Evolutionary conservation across 23 tunicate species (phyloP).

Genomic region (Halocynthia roretzi): DNA sequence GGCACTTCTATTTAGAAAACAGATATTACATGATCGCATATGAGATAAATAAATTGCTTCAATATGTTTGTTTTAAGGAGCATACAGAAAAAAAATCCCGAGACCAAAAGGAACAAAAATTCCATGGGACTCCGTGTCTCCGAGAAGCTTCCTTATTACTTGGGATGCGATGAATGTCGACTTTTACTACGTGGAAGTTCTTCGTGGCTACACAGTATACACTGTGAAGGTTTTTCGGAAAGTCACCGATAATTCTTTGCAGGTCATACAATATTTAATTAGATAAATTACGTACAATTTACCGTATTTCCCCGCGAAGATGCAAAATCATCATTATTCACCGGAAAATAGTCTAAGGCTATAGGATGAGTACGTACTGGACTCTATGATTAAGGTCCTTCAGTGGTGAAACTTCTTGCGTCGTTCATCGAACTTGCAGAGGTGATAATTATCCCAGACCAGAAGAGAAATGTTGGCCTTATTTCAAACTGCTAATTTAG

Average conservation of each 20-base stretch:
- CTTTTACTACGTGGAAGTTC: slow-evolving; percentile 14
- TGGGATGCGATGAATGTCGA: background rate
- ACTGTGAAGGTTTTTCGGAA: background rate
- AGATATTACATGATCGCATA: too few species aligned
- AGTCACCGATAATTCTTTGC: background rate
- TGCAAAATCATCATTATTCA: background rate
- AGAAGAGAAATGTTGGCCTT: too few species aligned
- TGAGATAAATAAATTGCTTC: too few species aligned
- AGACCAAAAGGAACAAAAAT: slow-evolving; percentile 5
- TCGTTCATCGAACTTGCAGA: too few species aligned
- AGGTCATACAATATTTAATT: background rate
- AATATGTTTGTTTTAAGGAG: too few species aligned
- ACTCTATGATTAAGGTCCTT: background rate
- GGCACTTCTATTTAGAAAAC: too few species aligned
- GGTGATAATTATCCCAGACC: too few species aligned
- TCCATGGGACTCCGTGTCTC: background rate
- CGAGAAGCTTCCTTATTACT: slow-evolving; percentile 4
- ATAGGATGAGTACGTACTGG: background rate
- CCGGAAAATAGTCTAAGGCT: background rate
- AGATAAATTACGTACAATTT: too few species aligned
- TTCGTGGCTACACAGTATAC: background rate
- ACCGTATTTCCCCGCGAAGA: background rate
- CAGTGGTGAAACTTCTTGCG: too few species aligned
- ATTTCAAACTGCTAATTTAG: too few species aligned
- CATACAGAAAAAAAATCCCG: background rate